These are phyloP conservation scores for Neotragus pygmaeus DNA, from an alignment of 2,113 vertebrate species.

Conservation along the genomic window DNA sequence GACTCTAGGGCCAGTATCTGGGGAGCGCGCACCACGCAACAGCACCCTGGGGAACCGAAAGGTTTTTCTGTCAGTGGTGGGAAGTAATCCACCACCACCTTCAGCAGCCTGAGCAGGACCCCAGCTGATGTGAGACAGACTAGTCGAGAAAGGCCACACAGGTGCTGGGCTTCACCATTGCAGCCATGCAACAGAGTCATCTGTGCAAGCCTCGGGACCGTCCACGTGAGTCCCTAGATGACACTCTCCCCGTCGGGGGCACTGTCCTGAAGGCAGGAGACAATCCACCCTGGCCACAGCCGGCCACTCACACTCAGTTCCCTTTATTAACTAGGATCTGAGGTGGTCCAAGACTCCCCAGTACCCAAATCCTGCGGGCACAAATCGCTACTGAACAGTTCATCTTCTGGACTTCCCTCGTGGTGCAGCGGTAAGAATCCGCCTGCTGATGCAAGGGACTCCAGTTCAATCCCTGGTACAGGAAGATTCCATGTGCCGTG, in stretches of 20 bases:
- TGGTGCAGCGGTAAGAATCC: neutral
- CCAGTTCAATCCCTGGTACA: neutral
- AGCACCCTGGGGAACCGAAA: neutral
- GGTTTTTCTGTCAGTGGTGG: neutral
- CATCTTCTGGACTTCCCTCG: neutral
- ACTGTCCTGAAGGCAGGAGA: neutral
- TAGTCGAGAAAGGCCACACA: neutral
- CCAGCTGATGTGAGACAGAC: neutral
- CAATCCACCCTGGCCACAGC: neutral
- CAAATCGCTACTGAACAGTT: neutral
- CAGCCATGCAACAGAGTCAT: neutral
- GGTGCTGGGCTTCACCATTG: too few relatives aligned
- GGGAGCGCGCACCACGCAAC: neutral
- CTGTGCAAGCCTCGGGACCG: neutral
- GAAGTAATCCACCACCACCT: neutral
- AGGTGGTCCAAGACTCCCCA: neutral
- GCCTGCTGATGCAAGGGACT: neutral
- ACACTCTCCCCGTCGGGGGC: neutral
- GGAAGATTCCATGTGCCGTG: neutral
- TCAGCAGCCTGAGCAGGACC: neutral
- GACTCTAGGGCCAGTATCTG: neutral
- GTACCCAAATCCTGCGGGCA: neutral
- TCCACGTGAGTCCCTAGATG: neutral
- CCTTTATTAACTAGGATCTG: neutral
- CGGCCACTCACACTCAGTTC: neutral